Evolutionary conservation across 2,113 vertebrate species (phyloP).

Genomic region (Apodemus sylvaticus): DNA sequence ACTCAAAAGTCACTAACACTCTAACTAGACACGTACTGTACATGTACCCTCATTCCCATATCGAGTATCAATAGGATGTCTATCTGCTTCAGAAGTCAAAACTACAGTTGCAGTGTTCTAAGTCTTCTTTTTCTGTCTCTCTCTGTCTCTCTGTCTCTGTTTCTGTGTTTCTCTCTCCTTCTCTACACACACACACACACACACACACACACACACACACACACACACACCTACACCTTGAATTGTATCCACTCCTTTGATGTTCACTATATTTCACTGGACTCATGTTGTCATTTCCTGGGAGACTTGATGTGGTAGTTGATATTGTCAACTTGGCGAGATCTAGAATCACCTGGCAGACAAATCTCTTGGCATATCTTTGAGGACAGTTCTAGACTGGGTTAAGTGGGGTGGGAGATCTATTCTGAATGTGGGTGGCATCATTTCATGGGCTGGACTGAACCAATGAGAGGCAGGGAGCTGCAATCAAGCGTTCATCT

Average conservation of each 20-base stretch:
- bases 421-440: background rate
- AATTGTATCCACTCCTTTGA: background rate
- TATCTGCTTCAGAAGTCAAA: background rate
- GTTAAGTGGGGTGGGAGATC: background rate
- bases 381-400: background rate
- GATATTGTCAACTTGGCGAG: background rate
- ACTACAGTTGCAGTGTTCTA: background rate
- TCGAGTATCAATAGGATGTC: background rate
- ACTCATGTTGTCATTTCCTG: constrained; percentile 13
- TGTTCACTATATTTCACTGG: background rate
- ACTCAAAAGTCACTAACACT: constrained; percentile 11
- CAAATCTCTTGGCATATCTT: background rate
- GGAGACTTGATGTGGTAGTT: background rate
- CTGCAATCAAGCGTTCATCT: background rate
- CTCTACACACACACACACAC: background rate
- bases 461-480: background rate
- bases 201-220: background rate
- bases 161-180: background rate
- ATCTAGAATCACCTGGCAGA: background rate
- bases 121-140: background rate
- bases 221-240: background rate
- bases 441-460: background rate
- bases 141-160: background rate
- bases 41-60: constrained; percentile 12
- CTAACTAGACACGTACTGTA: background rate